Evolutionary conservation across 2,888 invertebrate genomes (phyloP), one percentile per base, ranked within the genome.

Genomic region (Drosophila sordidula): DNA sequence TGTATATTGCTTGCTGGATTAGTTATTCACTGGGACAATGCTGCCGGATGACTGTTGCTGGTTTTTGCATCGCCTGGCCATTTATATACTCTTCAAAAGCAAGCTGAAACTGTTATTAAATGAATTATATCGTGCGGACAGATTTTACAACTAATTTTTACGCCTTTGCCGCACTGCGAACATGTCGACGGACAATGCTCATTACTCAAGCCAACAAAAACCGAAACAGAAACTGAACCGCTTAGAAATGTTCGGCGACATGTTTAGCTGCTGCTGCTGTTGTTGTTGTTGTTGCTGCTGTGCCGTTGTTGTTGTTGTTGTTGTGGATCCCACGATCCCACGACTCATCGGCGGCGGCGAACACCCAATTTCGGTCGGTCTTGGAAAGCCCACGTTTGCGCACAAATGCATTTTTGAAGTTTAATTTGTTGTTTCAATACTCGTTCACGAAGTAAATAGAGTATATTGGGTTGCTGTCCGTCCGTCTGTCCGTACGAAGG

Each of bases 81-180:
- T 83, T 88, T 80, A 29, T 84, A 84, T 84, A 80, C 76, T 51
- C 54, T 81, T 62, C 66, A 64, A 32, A 71, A 39, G 46, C 32
- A 16, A 47, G 36, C 38, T 47, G 16, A 29, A 64, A 61, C 54
- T 51, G 67, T 76, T 76, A 67, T 75, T 64, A 71, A 80, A 50
- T 64, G 55, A 67, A 56, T 34, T 63, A 34, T 75, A 57, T 67
- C 59, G 55, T 74, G 75, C 44, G 54, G 72, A 65, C 52, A 65
- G 44, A 81, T 69, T 81, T 87, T 85, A 87, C 85, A 85, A 71
- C 75, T 51, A 68, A 78, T 75, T 78, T 80, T 45, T 72, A 70
- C 81, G 75, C 71, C 69, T 75, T 61, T 32, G 49, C 38, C 45
- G 55, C 57, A 62, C 55, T 63, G 29, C 44, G 22, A 67, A 59